These are phyloP conservation scores for Lycophotia porphyrea DNA, from an alignment of 2,888 invertebrate species.

Conservation along the genomic window DNA sequence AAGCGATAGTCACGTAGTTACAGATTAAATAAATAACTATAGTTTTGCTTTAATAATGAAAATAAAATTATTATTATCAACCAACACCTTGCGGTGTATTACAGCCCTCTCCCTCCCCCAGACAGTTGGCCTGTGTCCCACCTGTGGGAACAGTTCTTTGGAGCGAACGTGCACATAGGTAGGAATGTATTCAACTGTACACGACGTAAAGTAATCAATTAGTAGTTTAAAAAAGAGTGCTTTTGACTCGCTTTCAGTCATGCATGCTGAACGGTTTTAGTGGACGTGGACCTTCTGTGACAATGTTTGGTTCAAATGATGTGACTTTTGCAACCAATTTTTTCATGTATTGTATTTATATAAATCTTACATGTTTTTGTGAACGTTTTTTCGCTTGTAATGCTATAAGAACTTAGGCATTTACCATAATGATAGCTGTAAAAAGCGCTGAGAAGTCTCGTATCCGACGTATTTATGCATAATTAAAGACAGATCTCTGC, in stretches of 20 bases:
- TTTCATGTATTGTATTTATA: slow-evolving; percentile 41
- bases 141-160: background rate
- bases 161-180: background rate
- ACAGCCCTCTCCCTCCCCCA: background rate
- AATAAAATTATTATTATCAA: background rate
- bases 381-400: slow-evolving; percentile 32
- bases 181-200: background rate
- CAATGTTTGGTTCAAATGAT: background rate
- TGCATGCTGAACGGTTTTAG: background rate
- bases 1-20: background rate
- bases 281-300: slow-evolving; percentile 45
- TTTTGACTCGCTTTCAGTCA: background rate
- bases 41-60: background rate
- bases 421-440: slow-evolving; percentile 27
- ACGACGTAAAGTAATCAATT: background rate
- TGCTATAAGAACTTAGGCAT: slow-evolving; percentile 23
- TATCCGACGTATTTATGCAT: slow-evolving; percentile 51
- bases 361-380: slow-evolving; percentile 56
- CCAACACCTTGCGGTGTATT: background rate
- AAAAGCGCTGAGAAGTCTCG: slow-evolving; percentile 23
- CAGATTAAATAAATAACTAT: background rate
- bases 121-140: background rate
- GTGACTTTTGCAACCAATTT: slow-evolving; percentile 32
- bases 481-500: slow-evolving; percentile 32
- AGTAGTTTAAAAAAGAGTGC: background rate